These are phyloP conservation scores for Maccullochella peelii DNA, from an alignment of 2,113 vertebrate genomes.

Conservation along the genomic window DNA sequence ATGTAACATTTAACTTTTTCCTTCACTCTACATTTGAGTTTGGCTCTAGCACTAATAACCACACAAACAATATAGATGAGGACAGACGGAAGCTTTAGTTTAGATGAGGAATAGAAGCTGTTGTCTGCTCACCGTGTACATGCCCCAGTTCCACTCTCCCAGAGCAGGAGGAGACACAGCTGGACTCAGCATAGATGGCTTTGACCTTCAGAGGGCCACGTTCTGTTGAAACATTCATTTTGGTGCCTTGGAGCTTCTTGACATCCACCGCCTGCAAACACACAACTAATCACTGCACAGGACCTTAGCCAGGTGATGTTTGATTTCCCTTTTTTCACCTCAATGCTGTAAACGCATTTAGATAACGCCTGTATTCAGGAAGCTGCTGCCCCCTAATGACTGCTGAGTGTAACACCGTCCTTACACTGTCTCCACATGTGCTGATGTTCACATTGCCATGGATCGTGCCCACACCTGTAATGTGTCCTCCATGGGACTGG, in stretches of 20 bases:
- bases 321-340: not conserved
- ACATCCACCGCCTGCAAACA: constrained; percentile 87
- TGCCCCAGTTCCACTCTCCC: constrained; percentile 91
- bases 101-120: not conserved
- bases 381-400: constrained; percentile 63
- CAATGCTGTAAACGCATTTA: not conserved
- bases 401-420: constrained; percentile 27
- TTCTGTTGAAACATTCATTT: constrained; percentile 90
- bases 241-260: constrained; percentile 93
- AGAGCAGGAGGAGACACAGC: constrained; percentile 86
- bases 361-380: not conserved
- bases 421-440: constrained; percentile 89
- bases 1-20: not conserved
- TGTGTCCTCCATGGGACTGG: constrained; percentile 87
- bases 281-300: constrained; percentile 25
- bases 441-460: constrained; percentile 91
- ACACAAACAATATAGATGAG: not conserved
- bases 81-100: not conserved
- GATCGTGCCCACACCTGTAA: constrained; percentile 90
- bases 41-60: not conserved
- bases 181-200: constrained; percentile 92
- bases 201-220: constrained; percentile 89
- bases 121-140: constrained; percentile 90
- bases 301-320: not conserved
- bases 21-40: not conserved